Evolutionary conservation across 2,797 vertebrate species (phyloP), one percentile per base, ranked within the genome.

Genomic region (Gallirallus australis): DNA sequence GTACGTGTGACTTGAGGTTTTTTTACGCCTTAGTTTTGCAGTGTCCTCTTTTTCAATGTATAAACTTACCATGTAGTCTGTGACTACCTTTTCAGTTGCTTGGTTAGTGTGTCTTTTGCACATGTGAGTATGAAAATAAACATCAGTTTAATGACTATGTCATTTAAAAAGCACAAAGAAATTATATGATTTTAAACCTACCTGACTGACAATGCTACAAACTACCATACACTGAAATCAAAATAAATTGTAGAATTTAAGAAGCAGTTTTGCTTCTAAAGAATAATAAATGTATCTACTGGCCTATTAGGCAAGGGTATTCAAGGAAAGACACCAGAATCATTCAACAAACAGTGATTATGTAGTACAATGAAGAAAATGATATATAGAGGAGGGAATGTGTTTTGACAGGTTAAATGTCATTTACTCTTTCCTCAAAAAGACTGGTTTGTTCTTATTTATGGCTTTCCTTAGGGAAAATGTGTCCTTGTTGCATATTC

Each of bases 381-480:
- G 37, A 96, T 95, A 90, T 93, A 87, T 37, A 91, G 27, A 77
- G 86, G 90, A 42, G 21, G 33, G 18, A 89, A 93, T 91, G 19
- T n/a, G 19, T 87, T 97, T 96, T 94, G 94, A 89, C 78, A 96
- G 35, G 56, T 5, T 96, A 96, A 97, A 90, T 88, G 75, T 23
- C 69, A 50, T 97, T 95, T 95, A 87, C n/a, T 79, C 24, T 92
- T 92, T 84, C 31, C 42, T 83, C 2, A 93, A 91, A 95, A 95
- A 56, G 54, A 30, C 8, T 59, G 8, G 40, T 94, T 94, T 90
- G 48, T 83, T 91, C 27, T 89, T 93, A 93, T 91, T 96, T 97
- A 95, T 86, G 71, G 21, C 6, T 94, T 94, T 95, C 82, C 63
- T 70, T 72, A 71, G 69, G 78, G 70, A 82, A 96, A 96, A 95